phyloP scores from a whole-genome alignment of 2,113 vertebrate species.

The Eubucco bourcierii region DNA sequence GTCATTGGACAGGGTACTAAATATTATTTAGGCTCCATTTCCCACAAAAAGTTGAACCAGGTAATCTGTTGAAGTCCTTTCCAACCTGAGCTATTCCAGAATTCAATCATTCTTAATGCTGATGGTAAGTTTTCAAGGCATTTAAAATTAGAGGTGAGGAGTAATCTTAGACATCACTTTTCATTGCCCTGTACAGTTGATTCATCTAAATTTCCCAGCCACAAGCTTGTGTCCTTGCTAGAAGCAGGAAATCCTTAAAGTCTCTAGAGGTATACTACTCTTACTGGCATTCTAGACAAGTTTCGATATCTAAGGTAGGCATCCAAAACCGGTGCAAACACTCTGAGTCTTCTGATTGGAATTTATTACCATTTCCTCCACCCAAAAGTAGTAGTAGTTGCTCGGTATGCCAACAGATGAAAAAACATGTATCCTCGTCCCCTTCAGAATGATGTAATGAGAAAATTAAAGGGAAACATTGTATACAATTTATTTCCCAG shows the following conservation, averaged over 20 bases:
- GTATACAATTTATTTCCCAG: not conserved
- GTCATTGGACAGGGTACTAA: not conserved
- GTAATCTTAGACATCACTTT: not conserved
- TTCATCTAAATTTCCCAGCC: not conserved
- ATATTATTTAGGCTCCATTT: not conserved
- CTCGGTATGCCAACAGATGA: not conserved
- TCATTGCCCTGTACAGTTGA: not conserved
- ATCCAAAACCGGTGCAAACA: not conserved
- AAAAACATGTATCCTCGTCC: fast-evolving
- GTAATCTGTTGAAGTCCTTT: not conserved
- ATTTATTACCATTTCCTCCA: not conserved
- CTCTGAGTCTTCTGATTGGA: not conserved
- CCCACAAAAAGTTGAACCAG: not conserved
- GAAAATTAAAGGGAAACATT: not conserved
- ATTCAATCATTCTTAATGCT: not conserved
- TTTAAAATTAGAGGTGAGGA: fast-evolving
- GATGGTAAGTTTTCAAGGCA: not conserved
- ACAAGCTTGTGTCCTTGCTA: not conserved
- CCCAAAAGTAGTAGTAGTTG: not conserved
- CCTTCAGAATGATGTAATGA: not conserved
- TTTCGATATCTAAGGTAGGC: not conserved
- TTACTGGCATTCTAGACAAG: not conserved
- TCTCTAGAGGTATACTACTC: not conserved
- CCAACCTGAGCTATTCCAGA: not conserved
- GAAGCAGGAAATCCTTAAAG: not conserved